Evolutionary conservation across 92 coral and sea anemone genomes (phyloP), one percentile per base, ranked within the genome.

Genomic region (Epizoanthus scotinus): DNA sequence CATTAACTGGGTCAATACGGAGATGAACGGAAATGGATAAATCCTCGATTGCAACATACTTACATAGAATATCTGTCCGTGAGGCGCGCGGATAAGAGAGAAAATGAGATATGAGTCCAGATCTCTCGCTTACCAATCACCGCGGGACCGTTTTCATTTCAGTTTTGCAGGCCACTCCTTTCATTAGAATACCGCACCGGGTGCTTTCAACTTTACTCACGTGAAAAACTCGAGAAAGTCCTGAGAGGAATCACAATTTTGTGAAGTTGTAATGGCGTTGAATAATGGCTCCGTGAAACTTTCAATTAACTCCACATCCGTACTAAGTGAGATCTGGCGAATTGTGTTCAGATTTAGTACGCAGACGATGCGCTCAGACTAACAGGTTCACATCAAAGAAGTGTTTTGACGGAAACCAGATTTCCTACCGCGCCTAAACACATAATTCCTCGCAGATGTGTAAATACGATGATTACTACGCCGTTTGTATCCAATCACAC

Each of bases 371-470:
- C 59, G 68, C 77, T 13, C n/a, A 24, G 56, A 70, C 38, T 44
- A 47, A 70, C 54, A 75, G 50, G 52, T 34, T 38, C 68, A 63
- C 38, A 59, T 75, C 68, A 38, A 54, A 47, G 54, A 7, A 58
- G 49, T 75, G 66, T 75, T 75, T 75, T 75, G 81, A 75, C 81
- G 81, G 81, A 75, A 75, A 75, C 81, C 81, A 75, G 81, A 75
- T 36, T 75, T 75, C 81, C 67, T 34, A 75, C 81, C 81, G 68
- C 81, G 68, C 81, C 81, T 75, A 58, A 75, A 75, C 47, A 60
- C 61, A 24, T 75, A 75, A 75, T 58, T 58, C 81, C 66, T 59
- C 24, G 69, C 81, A 75, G 81, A 75, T 75, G 81, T 58, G 69
- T 75, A 75, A 60, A 75, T 75, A 59, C 38, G 81, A 59, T 75